Evolutionary conservation across 23 tunicate species (phyloP).

Genomic region (Phallusia fumigata): DNA sequence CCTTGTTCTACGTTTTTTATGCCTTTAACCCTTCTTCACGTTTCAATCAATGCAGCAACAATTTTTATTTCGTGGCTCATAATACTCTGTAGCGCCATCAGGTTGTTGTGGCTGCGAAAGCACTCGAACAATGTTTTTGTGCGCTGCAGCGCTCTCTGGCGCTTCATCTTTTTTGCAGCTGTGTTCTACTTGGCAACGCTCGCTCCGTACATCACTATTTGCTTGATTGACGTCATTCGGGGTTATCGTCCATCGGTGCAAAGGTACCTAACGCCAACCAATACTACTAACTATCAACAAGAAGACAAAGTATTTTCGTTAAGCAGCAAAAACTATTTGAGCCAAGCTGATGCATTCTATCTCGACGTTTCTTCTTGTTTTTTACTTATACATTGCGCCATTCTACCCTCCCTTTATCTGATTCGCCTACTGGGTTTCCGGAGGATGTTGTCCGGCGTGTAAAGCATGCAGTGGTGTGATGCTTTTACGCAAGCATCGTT

Average conservation of each 20-base stretch:
- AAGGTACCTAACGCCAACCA: background rate
- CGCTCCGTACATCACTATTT: constrained; percentile 45
- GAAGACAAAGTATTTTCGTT: background rate
- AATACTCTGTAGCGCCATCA: constrained; percentile 46
- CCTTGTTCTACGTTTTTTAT: constrained; percentile 43
- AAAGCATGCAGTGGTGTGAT: background rate
- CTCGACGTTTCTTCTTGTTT: constrained; percentile 33
- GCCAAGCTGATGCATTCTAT: background rate
- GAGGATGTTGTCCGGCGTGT: constrained; percentile 33
- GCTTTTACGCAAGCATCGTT: no score
- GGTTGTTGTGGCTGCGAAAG: constrained; percentile 79
- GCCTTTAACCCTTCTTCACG: constrained; percentile 57
- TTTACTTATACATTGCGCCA: constrained; percentile 41
- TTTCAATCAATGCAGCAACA: constrained; percentile 26
- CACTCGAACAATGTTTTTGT: constrained; percentile 83
- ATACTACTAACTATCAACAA: background rate
- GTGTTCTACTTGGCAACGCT: constrained; percentile 41
- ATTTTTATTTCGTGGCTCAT: constrained; percentile 53
- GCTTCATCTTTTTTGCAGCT: constrained; percentile 60
- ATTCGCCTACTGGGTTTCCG: constrained; percentile 71
- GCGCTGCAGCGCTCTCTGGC: constrained; percentile 96
- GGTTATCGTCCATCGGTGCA: background rate
- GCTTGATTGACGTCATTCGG: constrained; percentile 36
- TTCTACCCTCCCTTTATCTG: constrained; percentile 68
- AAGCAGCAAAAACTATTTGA: background rate